Conservation (phyloP, 2,797 vertebrate species). For the Meda fulgida region DNA sequence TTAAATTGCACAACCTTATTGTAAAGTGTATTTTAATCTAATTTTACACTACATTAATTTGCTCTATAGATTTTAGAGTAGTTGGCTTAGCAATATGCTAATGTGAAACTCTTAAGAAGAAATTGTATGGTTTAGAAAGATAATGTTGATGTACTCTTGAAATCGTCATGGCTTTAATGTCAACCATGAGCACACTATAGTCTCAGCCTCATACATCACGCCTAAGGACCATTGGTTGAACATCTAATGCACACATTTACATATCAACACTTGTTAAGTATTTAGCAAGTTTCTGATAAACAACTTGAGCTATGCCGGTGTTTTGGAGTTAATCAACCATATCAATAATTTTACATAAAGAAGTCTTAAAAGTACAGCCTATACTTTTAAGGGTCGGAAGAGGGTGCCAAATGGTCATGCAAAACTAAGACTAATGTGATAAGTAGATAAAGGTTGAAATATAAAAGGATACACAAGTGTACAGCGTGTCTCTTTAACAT, state of each 20-base stretch:
- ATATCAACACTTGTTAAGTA: not conserved
- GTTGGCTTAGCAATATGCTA: not conserved
- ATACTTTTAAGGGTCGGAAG: not conserved
- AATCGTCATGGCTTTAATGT: no score
- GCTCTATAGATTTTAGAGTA: not conserved
- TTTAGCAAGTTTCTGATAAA: not conserved
- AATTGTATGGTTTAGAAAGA: no score
- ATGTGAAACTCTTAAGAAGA: no score
- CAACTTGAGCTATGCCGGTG: not conserved
- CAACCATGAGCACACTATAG: no score
- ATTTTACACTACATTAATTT: no score
- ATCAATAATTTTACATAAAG: not conserved
- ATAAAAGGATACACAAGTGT: not conserved
- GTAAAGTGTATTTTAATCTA: no score
- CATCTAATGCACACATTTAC: not conserved
- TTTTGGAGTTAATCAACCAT: not conserved
- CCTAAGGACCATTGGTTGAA: no score
- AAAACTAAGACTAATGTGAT: not conserved
- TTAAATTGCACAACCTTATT: no score
- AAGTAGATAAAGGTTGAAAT: not conserved
- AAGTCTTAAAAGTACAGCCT: not conserved
- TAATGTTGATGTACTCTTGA: no score
- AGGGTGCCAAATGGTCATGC: not conserved
- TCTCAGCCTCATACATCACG: no score
- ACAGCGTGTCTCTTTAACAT: not conserved